Evolutionary conservation across 2,113 vertebrate species (phyloP).

Genomic region (Emydura subglobosa): DNA sequence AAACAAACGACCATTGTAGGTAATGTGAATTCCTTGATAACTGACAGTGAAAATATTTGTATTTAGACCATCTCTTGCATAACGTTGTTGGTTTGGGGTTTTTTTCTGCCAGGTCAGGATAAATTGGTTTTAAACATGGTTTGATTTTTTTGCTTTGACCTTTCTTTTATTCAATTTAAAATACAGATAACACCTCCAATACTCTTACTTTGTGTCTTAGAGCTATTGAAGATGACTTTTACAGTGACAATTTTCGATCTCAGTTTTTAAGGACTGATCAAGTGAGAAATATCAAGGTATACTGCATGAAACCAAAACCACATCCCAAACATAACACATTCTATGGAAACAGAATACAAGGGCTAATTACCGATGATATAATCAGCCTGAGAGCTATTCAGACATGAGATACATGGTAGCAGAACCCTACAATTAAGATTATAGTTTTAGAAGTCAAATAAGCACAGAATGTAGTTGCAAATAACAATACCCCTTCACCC

Average conservation of each 20-base stretch:
- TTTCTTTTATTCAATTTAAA: background rate
- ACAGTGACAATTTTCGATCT: background rate
- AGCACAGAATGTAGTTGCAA: background rate
- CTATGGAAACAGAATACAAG: background rate
- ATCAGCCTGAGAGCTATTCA: background rate
- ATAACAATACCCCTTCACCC: background rate
- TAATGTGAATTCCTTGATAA: background rate
- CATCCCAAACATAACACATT: background rate
- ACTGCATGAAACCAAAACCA: background rate
- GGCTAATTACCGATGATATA: slow-evolving; percentile 6
- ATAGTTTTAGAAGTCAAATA: slow-evolving; percentile 33
- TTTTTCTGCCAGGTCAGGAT: background rate
- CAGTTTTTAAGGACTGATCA: slow-evolving; percentile 18
- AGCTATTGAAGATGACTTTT: background rate
- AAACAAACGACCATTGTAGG: background rate
- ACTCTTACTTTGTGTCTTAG: background rate
- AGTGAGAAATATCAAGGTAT: background rate
- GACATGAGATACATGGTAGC: background rate
- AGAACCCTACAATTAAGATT: slow-evolving; percentile 26
- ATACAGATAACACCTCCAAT: background rate
- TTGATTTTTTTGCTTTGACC: background rate
- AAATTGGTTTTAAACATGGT: background rate
- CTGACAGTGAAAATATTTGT: background rate
- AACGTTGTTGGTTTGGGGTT: background rate
- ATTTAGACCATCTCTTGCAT: background rate